These are phyloP conservation scores for Rhynchomys soricoides DNA, from an alignment of 2,113 vertebrate species.

Conservation along the genomic window DNA sequence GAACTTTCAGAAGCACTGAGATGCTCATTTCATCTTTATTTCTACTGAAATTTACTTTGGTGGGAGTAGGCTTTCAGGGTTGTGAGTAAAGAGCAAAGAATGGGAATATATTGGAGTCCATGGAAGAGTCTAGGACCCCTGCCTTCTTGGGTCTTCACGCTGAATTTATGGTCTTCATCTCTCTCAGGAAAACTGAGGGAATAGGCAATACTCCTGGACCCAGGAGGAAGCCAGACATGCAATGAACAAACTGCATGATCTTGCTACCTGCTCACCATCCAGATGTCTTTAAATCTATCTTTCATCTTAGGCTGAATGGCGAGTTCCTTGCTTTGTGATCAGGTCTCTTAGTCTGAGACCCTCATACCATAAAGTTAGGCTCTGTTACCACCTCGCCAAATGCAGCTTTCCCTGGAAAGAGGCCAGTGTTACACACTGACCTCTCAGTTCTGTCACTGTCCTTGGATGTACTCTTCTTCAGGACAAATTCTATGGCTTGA, in stretches of 20 bases:
- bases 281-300: neutral
- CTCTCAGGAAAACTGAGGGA: neutral
- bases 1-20: neutral
- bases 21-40: neutral
- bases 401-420: neutral
- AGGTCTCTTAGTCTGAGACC: neutral
- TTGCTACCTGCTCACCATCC: neutral
- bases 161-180: neutral
- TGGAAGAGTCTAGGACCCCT: neutral
- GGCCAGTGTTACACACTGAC: neutral
- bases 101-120: neutral
- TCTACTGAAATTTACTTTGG: neutral
- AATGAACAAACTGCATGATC: no score
- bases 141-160: neutral
- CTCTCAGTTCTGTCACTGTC: neutral
- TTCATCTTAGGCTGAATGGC: neutral
- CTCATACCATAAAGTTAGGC: neutral
- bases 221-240: neutral
- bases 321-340: neutral
- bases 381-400: no score
- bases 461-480: accelerated
- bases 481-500: neutral
- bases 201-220: neutral
- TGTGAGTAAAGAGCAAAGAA: neutral
- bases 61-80: neutral